A percentile compares a stretch with the other conserved stretches of the same genome.
These are phyloP conservation scores for Bathynomus jamesi DNA, from an alignment of 1,140 invertebrate species.

Conservation along the genomic window DNA sequence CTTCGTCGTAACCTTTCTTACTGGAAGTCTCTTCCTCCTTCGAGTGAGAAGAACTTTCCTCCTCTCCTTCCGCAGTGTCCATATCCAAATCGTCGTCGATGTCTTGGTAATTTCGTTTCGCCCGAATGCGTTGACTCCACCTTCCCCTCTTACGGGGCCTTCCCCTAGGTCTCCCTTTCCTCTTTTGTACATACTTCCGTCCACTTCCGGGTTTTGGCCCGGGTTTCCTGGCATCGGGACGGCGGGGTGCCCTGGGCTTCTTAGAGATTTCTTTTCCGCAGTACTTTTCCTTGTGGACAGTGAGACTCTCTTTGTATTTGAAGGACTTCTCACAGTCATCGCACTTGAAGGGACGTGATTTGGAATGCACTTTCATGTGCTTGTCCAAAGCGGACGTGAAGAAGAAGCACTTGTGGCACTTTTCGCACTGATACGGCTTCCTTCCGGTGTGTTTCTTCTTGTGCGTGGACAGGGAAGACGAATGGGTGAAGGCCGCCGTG, in stretches of 20 bases:
- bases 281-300: constrained; percentile 36
- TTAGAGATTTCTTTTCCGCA: constrained; percentile 32
- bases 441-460: constrained; percentile 36
- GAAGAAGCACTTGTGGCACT: constrained; percentile 42
- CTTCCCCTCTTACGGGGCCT: constrained; percentile 31
- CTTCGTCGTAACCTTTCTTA: constrained; percentile 9
- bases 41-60: neutral
- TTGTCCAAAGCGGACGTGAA: constrained; percentile 35
- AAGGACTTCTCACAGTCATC: constrained; percentile 33
- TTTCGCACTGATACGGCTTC: constrained; percentile 35
- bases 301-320: constrained; percentile 37
- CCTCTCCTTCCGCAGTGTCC: constrained; percentile 6
- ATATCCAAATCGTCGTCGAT: constrained; percentile 21
- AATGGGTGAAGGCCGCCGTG: constrained; percentile 29
- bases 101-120: constrained; percentile 24
- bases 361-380: constrained; percentile 36
- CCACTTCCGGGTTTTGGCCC: constrained; percentile 36
- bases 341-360: constrained; percentile 32
- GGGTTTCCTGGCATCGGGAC: constrained; percentile 34
- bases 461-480: constrained; percentile 32
- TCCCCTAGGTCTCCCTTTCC: constrained; percentile 30
- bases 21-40: neutral
- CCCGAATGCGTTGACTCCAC: constrained; percentile 13
- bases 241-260: constrained; percentile 33
- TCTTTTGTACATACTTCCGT: constrained; percentile 35